Evolutionary conservation across 2,888 invertebrate species (phyloP).

Genomic region (Archips crataeganus): DNA sequence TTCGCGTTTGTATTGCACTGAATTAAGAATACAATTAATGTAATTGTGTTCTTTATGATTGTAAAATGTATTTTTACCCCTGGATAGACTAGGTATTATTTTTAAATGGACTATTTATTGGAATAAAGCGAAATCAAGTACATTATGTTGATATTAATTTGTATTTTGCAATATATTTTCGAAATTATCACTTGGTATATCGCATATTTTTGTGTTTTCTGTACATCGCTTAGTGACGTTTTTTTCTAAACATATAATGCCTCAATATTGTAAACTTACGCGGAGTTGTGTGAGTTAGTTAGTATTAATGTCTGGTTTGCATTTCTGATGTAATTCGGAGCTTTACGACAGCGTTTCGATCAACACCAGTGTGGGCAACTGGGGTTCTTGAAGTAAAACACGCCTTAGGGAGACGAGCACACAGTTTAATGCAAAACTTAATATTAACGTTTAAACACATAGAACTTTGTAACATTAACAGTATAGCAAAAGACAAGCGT

Average conservation of each 20-base stretch:
- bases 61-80: conserved; percentile 43
- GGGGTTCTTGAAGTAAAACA: too few species aligned
- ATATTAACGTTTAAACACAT: too few species aligned
- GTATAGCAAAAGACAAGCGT: too few species aligned
- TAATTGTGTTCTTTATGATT: not conserved
- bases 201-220: conserved; percentile 14
- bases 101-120: conserved; percentile 63
- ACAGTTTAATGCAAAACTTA: too few species aligned
- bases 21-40: not conserved
- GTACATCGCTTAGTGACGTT: not conserved
- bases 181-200: not conserved
- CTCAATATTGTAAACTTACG: not conserved
- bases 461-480: too few species aligned
- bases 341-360: not conserved
- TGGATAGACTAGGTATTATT: conserved; percentile 49
- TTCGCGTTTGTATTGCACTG: not conserved
- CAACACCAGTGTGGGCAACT: too few species aligned
- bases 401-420: too few species aligned
- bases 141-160: conserved; percentile 40
- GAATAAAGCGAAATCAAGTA: conserved; percentile 44
- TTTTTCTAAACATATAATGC: not conserved
- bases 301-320: conserved; percentile 10
- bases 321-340: conserved; percentile 16
- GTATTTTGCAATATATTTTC: conserved; percentile 31
- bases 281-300: not conserved